Evolutionary conservation across 2,113 vertebrate species (phyloP).

Genomic region (Gavialis gangeticus): DNA sequence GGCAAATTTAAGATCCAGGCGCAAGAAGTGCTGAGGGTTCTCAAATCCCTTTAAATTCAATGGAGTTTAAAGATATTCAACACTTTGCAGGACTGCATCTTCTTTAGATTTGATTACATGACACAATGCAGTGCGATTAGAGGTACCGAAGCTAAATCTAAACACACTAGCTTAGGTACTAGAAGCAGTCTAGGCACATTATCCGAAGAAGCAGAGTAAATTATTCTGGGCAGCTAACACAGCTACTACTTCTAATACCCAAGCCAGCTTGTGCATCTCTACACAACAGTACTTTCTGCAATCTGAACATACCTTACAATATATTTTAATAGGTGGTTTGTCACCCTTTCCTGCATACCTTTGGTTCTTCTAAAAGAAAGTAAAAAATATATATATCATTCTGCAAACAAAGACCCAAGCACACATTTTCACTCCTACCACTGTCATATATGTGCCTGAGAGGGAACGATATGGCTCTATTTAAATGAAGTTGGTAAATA

Average conservation of each 20-base stretch:
- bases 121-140: too few relatives aligned
- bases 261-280: too few relatives aligned
- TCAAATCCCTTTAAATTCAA: constrained; percentile 39
- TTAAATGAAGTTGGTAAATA: not conserved
- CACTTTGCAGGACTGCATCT: constrained; percentile 33
- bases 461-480: not conserved
- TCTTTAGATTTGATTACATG: too few relatives aligned
- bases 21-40: constrained; percentile 6
- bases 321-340: not conserved
- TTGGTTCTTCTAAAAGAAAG: not conserved
- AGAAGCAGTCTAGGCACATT: too few relatives aligned
- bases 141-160: too few relatives aligned
- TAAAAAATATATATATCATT: too few relatives aligned
- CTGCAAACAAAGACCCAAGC: fast-evolving
- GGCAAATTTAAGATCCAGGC: constrained; percentile 53
- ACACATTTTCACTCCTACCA: not conserved
- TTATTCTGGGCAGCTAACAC: too few relatives aligned
- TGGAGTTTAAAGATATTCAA: constrained; percentile 16
- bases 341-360: fast-evolving
- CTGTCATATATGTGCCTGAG: fast-evolving
- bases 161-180: too few relatives aligned
- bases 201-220: too few relatives aligned
- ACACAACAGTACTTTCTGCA: too few relatives aligned
- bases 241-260: too few relatives aligned
- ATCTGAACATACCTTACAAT: too few relatives aligned